Evolutionary conservation across 2,888 invertebrate species (phyloP), one percentile per base, ranked within the genome.

Genomic region (Acleris emargana): DNA sequence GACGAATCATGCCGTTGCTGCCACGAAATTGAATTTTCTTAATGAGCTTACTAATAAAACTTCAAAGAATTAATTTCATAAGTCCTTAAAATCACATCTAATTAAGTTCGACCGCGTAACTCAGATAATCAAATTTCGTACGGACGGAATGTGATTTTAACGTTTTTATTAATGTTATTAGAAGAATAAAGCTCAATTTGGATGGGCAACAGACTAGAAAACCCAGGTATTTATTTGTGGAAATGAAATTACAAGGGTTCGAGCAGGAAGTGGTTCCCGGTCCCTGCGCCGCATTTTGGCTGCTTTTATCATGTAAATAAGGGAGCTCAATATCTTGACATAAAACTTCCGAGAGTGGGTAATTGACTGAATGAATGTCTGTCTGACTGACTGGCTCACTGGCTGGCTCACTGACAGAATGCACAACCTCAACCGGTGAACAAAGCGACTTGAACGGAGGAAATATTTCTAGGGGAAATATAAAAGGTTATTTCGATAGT

Each of bases 171-270:
- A 42, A 43, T 43, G 42, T 2, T 16, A 18, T 43, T 52, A 7
- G 20, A 45, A 4, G 6, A 7, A 20, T 38, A 5, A 18, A 4
- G 20, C 22, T 38, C 22, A 16, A 57, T 57, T 57, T 32, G 13
- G 52, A n/a, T 11, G 42, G 43, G 18, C 50, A 62, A 57, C 62
- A 25, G 43, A 18, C 28, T 18, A 7, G n/a, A 47, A 32, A 58
- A 62, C 57, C 58, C 45, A 43, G 45, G 58, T 64, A 64, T 64
- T 47, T 38, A 58, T 52, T 64, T 58, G 17, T 32, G 17, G 22
- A 64, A 58, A 64, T 53, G 22, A 64, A 38, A 58, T 64, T 58
- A 58, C 63, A 58, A 49, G 45, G 58, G 47, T 43, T 28, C 28
- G 42, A 18, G 42, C 58, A 58, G 58, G 52, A 58, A 58, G 18